Base-by-base conservation (phyloP, 2,797 vertebrate genomes). In the Alexandromys oeconomus region DNA sequence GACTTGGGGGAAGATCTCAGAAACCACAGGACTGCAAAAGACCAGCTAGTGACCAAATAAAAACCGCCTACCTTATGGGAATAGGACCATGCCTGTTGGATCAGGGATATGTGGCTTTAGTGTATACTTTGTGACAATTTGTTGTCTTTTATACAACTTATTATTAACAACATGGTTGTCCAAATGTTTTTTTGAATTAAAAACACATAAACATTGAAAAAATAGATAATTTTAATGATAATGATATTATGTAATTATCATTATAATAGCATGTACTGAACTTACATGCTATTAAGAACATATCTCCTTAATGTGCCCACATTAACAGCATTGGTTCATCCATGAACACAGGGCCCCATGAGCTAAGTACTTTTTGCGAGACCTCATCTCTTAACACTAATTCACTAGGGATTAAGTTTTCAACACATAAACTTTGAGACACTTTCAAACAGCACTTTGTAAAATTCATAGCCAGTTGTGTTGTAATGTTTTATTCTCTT, bases 301-400 rank as follows among this genome's bases (percentile, higher is more conserved):
- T 3, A 5, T 6, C 7, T 6, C 40, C 29, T 8, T 23, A 59
- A 12, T 12, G 21, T 23, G n/a, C 4, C 15, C 48, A 4, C 13
- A 29, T 14, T 67, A n/a, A 31, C 10, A 40, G 21, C 15, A 29
- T 8, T 54, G 15, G 65, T 87, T 37, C 25, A 12, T 29, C 17
- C 14, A 31, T 6, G 10, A 73, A 5, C 17, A 3, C 29, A 43
- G 6, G 31, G 6, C 27, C 14, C 11, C 43, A 29, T 48, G 51
- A 51, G 57, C 29, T 29, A 54, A 51, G 15, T 1, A 37, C 21
- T 13, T 89, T 40, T 10, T 8, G 11, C 29, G 15, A 84, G 7
- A 23, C 10, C 4, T 31, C 13, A 17, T 59, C 7, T 84, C 7
- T 67, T 69, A 74, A 31, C 9, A 46, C 7, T 67, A 69, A 51